Evolutionary conservation across 2,797 vertebrate genomes (phyloP).

Genomic region (Borostomias antarcticus): DNA sequence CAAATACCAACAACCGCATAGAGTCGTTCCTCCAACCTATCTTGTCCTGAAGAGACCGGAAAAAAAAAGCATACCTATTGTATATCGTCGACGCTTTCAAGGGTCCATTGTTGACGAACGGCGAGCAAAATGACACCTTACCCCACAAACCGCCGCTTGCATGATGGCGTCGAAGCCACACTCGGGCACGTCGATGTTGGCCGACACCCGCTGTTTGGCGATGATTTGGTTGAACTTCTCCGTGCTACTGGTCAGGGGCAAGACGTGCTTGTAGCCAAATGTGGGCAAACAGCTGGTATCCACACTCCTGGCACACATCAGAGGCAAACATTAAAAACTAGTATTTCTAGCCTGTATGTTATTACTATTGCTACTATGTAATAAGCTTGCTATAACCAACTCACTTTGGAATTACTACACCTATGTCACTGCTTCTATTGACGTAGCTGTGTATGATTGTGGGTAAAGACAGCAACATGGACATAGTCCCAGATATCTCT

Average conservation of each 20-base stretch:
- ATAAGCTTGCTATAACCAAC: background rate
- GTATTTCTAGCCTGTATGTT: background rate
- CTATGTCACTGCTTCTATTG: too few relatives aligned
- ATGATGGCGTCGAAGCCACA: slow-evolving; percentile 96
- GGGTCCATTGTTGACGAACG: background rate
- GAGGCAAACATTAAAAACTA: background rate
- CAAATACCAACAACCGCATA: slow-evolving; percentile 95
- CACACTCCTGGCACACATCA: slow-evolving; percentile 68
- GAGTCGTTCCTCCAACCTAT: slow-evolving; percentile 98
- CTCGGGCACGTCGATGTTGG: slow-evolving; percentile 89
- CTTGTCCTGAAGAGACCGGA: too few relatives aligned
- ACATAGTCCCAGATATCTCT: too few relatives aligned
- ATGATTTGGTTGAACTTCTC: slow-evolving; percentile 93
- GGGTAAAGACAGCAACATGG: too few relatives aligned
- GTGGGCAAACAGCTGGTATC: slow-evolving; percentile 80
- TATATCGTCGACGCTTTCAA: background rate
- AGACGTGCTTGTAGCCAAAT: slow-evolving; percentile 93
- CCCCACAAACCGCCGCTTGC: slow-evolving; percentile 97
- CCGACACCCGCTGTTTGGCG: slow-evolving; percentile 85
- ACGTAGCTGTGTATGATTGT: too few relatives aligned
- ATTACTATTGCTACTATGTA: background rate
- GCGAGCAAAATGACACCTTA: slow-evolving; percentile 55
- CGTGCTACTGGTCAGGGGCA: slow-evolving; percentile 88
- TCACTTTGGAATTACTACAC: too few relatives aligned
- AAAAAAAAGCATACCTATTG: background rate